Evolutionary conservation across 2,113 vertebrate genomes (phyloP).

Genomic region (Mormyrus lacerda): DNA sequence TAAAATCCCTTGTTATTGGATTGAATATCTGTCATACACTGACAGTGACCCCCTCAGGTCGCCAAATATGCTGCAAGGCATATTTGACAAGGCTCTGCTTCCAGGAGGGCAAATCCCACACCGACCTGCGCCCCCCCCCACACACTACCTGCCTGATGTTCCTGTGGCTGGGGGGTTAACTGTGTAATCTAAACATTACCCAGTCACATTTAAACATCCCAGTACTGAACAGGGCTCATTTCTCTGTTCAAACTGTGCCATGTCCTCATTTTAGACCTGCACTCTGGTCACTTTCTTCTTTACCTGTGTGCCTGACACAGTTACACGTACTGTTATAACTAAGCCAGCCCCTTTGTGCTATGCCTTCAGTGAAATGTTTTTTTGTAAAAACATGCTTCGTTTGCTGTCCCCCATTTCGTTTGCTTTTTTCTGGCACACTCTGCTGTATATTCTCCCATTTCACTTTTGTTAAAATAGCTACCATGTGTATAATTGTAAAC

Average conservation of each 20-base stretch:
- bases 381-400: no score
- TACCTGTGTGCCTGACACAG: not conserved
- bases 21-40: no score
- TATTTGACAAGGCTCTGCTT: not conserved
- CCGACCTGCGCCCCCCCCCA: not conserved
- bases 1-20: not conserved
- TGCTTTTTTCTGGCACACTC: no score
- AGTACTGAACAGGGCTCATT: not conserved
- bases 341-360: not conserved
- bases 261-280: not conserved
- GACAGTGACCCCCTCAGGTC: no score
- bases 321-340: not conserved
- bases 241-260: not conserved
- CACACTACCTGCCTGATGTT: not conserved
- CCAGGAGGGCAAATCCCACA: not conserved
- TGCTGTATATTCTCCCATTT: no score
- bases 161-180: no score
- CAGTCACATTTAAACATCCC: not conserved
- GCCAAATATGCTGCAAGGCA: not conserved
- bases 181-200: not conserved
- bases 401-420: no score
- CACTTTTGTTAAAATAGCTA: no score
- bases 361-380: not conserved
- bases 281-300: not conserved
- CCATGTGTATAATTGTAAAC: no score